phyloP scores from a whole-genome alignment of 2,797 vertebrate species.

The Manis pentadactyla region DNA sequence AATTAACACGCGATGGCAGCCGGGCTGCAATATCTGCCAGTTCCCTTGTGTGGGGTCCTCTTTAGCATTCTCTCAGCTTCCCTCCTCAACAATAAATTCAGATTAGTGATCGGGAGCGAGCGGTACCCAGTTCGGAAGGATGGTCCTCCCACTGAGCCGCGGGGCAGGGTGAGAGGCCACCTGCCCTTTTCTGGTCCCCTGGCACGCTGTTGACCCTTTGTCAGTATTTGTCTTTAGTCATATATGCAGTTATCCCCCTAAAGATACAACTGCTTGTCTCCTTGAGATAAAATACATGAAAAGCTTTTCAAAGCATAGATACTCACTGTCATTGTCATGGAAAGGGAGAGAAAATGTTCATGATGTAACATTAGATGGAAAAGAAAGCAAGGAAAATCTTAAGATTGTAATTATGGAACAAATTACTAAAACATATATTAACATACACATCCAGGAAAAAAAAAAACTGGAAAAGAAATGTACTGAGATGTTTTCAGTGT shows the following conservation, averaged over 20 bases:
- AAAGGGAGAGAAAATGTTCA: neutral
- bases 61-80: constrained; percentile 79
- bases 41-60: constrained; percentile 59
- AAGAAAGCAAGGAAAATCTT: neutral
- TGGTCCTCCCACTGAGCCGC: neutral
- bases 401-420: neutral
- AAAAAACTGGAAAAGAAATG: neutral
- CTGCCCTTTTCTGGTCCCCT: neutral
- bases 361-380: neutral
- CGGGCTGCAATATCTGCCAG: constrained; percentile 73
- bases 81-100: constrained; percentile 77
- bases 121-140: constrained; percentile 57
- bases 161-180: neutral
- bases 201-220: neutral
- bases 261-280: neutral
- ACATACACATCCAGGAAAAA: neutral
- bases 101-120: constrained; percentile 73
- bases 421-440: neutral
- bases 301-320: neutral
- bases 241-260: neutral
- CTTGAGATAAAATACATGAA: neutral
- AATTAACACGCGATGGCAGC: constrained; percentile 76
- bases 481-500: neutral
- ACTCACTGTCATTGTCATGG: neutral
- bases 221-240: constrained; percentile 2